Percentiles rank a stretch among this genome's conserved stretches.
These are phyloP conservation scores for Eubucco bourcierii DNA, from an alignment of 2,113 vertebrate species.

Conservation along the genomic window DNA sequence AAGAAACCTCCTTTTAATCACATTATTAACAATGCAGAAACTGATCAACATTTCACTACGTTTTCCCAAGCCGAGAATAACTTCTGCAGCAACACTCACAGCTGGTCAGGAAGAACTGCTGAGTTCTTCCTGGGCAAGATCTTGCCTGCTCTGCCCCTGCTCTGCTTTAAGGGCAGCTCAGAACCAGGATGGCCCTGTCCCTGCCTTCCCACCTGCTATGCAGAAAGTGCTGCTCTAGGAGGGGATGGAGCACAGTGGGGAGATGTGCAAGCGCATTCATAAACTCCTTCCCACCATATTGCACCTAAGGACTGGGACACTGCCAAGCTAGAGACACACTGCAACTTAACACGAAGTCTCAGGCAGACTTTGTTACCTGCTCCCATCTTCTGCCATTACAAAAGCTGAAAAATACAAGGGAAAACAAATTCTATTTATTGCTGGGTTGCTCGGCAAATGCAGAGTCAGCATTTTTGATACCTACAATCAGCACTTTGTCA, in stretches of 20 bases:
- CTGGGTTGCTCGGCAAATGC: not conserved
- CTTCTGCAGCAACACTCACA: accelerated
- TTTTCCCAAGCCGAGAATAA: not conserved
- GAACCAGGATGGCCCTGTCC: not conserved
- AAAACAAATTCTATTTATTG: not conserved
- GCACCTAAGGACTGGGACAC: not conserved
- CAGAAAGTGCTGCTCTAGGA: not conserved
- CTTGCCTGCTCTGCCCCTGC: not conserved
- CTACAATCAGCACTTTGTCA: conserved; percentile 37
- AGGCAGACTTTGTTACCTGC: not conserved
- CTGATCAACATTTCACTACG: not conserved
- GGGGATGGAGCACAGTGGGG: not conserved
- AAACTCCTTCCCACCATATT: not conserved
- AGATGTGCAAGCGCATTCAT: accelerated
- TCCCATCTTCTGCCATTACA: not conserved
- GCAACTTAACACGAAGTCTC: not conserved
- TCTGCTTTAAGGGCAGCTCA: not conserved
- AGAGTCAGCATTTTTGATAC: not conserved
- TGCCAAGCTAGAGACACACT: not conserved
- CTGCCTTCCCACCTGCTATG: accelerated
- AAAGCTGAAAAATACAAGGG: not conserved
- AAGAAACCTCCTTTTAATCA: not conserved
- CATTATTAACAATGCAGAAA: not conserved
- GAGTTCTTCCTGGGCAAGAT: not conserved
- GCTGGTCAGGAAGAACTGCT: not conserved